Evolutionary conservation across 2,113 vertebrate species (phyloP), one percentile per base, ranked within the genome.

Genomic region (Sylvia atricapilla): DNA sequence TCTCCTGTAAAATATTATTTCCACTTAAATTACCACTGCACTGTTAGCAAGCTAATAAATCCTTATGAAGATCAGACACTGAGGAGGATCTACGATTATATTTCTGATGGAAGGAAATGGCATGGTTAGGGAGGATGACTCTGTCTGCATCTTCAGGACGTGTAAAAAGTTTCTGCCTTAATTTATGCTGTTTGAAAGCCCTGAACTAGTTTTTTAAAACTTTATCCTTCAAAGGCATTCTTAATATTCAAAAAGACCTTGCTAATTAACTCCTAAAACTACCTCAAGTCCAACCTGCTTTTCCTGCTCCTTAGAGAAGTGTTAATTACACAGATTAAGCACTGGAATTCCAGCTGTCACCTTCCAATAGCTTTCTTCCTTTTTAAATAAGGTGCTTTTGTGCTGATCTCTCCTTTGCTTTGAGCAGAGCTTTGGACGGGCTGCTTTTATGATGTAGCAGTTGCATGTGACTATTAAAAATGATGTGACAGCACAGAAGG

Each of bases 181-280:
- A 96, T 96, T 92, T 97, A 97, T 97, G 95, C 93, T 95, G 90
- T 96, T 95, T 97, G 95, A 97, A 96, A 97, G 79, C 44, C 94
- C 85, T 96, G 92, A 96, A 96, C 92, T 84, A 97, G 90, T 96
- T 97, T 96, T 93, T 88, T 28, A 89, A 95, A 96, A 97, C 93
- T 96, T 97, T 75, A 96, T 94, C 92, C 93, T 96, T 96, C 95
- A 95, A 96, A 97, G 92, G 79, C 90, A 74, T 92, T 78, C 95
- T 95, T 96, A 96, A 95, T 96, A 93, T 96, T 97, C 94, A 96
- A 92, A 96, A 95, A 96, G 92, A 90, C 92, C 92, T 81, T 17
- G 79, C 94, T 96, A 97, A 97, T 96, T 96, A 96, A 96, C 94
- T 97, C 95, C 92, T 95, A 95, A 93, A 95, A 95, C 95, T 96